Conservation (phyloP, 2,888 invertebrate genomes). For the Notocelia uddmanniana region DNA sequence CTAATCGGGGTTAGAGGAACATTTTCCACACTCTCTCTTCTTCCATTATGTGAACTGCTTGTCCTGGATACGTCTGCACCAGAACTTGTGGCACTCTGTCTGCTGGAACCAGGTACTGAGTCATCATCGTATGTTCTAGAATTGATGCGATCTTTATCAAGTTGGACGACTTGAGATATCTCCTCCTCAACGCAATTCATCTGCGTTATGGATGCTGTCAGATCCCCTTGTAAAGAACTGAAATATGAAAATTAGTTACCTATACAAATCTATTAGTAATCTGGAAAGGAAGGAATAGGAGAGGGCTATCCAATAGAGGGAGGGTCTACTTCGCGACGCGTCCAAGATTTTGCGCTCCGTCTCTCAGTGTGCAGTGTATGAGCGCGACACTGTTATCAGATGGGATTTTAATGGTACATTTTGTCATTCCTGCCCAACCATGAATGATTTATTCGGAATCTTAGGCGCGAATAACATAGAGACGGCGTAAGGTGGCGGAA, state of each 20-base stretch:
- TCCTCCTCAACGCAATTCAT: slow-evolving; percentile 69
- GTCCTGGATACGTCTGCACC: not conserved
- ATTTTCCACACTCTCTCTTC: slow-evolving; percentile 33
- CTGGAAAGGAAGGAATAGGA: too few species aligned
- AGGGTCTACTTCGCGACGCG: too few species aligned
- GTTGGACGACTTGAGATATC: slow-evolving; percentile 60
- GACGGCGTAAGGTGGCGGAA: too few species aligned
- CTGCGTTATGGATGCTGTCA: slow-evolving; percentile 60
- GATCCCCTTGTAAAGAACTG: slow-evolving; percentile 62
- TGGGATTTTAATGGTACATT: too few species aligned
- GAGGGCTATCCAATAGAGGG: too few species aligned
- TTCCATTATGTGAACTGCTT: not conserved
- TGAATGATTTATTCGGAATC: too few species aligned
- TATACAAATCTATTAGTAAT: too few species aligned
- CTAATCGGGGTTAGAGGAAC: slow-evolving; percentile 60
- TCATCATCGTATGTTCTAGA: slow-evolving; percentile 52
- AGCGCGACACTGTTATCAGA: too few species aligned
- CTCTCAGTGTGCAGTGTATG: too few species aligned
- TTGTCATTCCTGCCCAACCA: too few species aligned
- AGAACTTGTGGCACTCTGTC: slow-evolving; percentile 35
- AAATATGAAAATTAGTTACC: slow-evolving; percentile 20
- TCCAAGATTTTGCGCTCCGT: too few species aligned
- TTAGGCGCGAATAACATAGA: too few species aligned
- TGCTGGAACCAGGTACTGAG: not conserved
- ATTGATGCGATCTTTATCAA: slow-evolving; percentile 68